Evolutionary conservation across 2,888 invertebrate species (phyloP), one percentile per base, ranked within the genome.

Genomic region (Timema podura): DNA sequence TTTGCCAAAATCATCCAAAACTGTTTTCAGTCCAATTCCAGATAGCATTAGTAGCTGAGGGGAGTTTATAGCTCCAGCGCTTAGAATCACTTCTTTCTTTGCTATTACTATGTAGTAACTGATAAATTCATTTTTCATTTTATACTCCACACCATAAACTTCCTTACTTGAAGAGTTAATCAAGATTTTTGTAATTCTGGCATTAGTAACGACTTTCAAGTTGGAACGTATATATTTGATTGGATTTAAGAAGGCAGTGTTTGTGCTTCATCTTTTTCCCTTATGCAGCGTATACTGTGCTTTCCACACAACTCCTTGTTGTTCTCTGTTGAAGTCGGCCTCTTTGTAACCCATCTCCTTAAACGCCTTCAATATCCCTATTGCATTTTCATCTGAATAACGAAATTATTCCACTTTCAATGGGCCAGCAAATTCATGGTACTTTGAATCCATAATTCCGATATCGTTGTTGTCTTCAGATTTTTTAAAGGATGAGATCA

Each of bases 21-120:
- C 30, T 11, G 15, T 9, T 47, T 59, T 59, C 10, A 44, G 68
- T 0, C 68, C 68, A 15, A 68, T 47, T 6, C 68, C 68, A 5
- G 68, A 68, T 0, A 68, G 48, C 68, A 68, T 59, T 15, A 68
- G 59, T 11, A 68, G 9, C n/a, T 68, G 68, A 3, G 68, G 68
- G 0, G 68, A 68, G 16, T 59, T 59, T 6, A 68, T 13, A 3
- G 61, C 61, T 0, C 68, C 68, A 10, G 59, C 68, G 15, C 59
- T 59, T 7, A 68, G 7, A 10, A 68, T 16, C 8, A 68, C 30
- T 16, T 68, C 68, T 13, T 61, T 68, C 1, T 10, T 44, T 13
- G 68, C 68, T 1, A 59, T 48, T 11, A 68, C 44, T 10, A 30
- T 57, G 1, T 48, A 30, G 11, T 7, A 48, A 0, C 3, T n/a